Evolutionary conservation across 2,113 vertebrate genomes (phyloP).

Genomic region (Egretta garzetta): DNA sequence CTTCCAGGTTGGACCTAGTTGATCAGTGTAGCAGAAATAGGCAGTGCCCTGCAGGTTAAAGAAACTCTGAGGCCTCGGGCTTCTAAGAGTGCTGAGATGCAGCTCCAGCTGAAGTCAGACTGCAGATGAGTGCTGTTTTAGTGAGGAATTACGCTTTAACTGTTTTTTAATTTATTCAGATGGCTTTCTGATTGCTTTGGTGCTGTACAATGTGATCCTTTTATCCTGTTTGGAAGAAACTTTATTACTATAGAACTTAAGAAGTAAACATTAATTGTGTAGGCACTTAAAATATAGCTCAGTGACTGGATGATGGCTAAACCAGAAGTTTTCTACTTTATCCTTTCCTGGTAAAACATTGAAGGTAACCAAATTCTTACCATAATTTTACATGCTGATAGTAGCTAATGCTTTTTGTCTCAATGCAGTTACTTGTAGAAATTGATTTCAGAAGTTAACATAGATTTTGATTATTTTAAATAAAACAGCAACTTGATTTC

Average conservation of each 20-base stretch:
- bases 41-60: background rate
- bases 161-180: background rate
- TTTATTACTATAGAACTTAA: background rate
- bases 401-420: background rate
- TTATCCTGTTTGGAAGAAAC: background rate
- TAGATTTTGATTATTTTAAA: background rate
- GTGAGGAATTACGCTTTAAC: background rate
- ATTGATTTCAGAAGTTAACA: background rate
- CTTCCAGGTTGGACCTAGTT: background rate
- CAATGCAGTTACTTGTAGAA: background rate
- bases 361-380: background rate
- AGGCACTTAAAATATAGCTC: background rate
- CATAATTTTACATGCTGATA: background rate
- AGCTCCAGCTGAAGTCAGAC: background rate
- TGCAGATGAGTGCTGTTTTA: background rate
- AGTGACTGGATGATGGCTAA: background rate
- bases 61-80: background rate
- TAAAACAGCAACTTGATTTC: background rate
- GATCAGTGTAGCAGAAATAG: background rate
- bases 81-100: accelerated
- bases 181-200: background rate
- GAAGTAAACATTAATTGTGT: background rate
- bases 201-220: background rate
- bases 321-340: background rate
- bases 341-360: background rate